Evolutionary conservation across 2,113 vertebrate genomes (phyloP), one percentile per base, ranked within the genome.

Genomic region (Polypterus senegalus): DNA sequence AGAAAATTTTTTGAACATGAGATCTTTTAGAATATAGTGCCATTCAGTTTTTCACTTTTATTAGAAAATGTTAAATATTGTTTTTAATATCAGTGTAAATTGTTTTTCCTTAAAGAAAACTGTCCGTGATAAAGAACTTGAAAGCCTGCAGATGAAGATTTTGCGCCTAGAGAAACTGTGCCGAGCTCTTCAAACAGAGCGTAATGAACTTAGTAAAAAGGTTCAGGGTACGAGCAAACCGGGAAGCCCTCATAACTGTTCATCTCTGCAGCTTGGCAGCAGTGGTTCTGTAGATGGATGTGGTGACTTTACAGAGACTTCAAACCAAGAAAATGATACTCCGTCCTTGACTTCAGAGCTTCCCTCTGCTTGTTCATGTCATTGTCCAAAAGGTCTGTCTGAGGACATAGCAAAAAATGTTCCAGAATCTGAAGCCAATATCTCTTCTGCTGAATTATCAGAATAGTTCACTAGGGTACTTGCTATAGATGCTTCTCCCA

Each of bases 181-280:
- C 66, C 88, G 94, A 48, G 96, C 96, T 0, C 84, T 99, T 47
- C 96, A 98, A 68, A 91, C 84, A 0, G 96, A 99, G 49, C 91
- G 95, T 59, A 99, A 98, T 4, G 93, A 97, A 77, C 91, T 99
- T 70, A 99, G 89, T 69, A 98, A 96, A 82, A 93, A 92, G 68
- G 93, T 97, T 51, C 93, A 96, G 83, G 88, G 78, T 75, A 80
- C 93, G 63, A 85, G 84, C 3, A 81, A 79, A 5, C 65, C 57
- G 3, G 65, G 54, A 48, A 61, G 66, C 49, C 55, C 1, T 59
- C 9, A 48, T 27, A 27, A 27, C 27, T 27, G 27, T 27, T 7
- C n/a, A 52, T 47, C 51, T 51, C 43, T 7, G 43, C 61, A 9
- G 11, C 9, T 53, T 46, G 44, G 48, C 10, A 46, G 44, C 6